A percentile compares a stretch with the other conserved stretches of the same genome.
Conservation (phyloP, 2,888 invertebrate species). For the Cenopis cana region DNA sequence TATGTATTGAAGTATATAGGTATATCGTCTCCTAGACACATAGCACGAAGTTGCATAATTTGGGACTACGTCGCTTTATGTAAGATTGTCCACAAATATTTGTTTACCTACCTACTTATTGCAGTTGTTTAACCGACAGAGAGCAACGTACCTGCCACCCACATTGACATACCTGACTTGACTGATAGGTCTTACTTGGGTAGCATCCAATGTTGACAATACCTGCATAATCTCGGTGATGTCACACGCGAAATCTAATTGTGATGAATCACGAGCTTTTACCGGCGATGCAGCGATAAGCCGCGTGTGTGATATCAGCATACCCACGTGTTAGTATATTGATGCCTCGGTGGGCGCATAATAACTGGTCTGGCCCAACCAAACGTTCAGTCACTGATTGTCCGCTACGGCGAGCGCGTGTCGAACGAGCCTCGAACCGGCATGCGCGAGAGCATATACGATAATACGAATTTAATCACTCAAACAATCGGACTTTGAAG, state of each 20-base stretch:
- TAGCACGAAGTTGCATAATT: too few relatives aligned
- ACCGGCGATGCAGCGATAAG: conserved; percentile 81
- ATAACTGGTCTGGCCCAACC: conserved; percentile 76
- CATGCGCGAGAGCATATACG: conserved; percentile 75
- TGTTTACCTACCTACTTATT: too few relatives aligned
- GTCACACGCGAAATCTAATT: conserved; percentile 77
- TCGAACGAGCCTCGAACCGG: conserved; percentile 62
- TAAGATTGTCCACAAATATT: too few relatives aligned
- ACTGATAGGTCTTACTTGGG: neutral
- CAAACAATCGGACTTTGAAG: conserved; percentile 57
- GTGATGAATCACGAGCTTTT: conserved; percentile 82
- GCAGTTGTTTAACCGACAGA: too few relatives aligned
- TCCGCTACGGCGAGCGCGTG: conserved; percentile 74
- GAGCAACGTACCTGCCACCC: neutral
- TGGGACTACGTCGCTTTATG: too few relatives aligned
- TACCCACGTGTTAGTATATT: conserved; percentile 81
- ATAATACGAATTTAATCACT: conserved; percentile 61
- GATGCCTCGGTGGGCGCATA: conserved; percentile 81
- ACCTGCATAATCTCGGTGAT: conserved; percentile 71
- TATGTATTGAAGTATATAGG: too few relatives aligned
- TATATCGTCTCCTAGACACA: too few relatives aligned
- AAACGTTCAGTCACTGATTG: conserved; percentile 80
- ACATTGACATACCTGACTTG: neutral
- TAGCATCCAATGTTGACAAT: conserved; percentile 61
- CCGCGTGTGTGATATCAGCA: conserved; percentile 64